Evolutionary conservation across 2,888 invertebrate genomes (phyloP), one percentile per base, ranked within the genome.

Genomic region (Temnothorax ravouxi): DNA sequence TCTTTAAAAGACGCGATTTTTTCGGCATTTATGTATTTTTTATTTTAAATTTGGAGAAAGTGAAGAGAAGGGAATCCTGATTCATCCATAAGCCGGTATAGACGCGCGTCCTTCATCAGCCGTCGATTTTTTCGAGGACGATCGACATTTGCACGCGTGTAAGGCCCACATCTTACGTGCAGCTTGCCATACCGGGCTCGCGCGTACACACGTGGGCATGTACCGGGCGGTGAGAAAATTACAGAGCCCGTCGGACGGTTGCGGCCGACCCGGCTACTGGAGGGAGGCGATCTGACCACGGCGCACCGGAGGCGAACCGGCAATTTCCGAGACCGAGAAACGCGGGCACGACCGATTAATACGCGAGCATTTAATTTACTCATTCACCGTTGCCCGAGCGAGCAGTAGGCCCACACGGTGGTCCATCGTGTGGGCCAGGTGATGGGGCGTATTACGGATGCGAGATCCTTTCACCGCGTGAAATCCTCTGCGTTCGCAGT

Each of bases 221-320:
- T 86, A 88, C 81, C 83, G 91, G 87, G 92, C 94, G 94, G 94
- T 91, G 89, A 92, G 93, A 87, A 94, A 90, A 94, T 94, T 94
- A 94, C 93, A 94, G 93, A 92, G 89, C 84, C 69, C 66, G 84
- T 69, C 66, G 38, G 56, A 38, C 72, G 85, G 81, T 82, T 21
- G 81, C 87, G 84, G 62, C 61, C 34, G 72, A 38, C 76, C 47
- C 44, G 44, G 92, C 92, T 93, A 92, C 92, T 91, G 89, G 86
- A 76, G 87, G 87, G 84, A 84, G 76, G 83, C 54, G 56, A 79
- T 47, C 47, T 38, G 71, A 18, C 64, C 72, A 34, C 59, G 87
- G 86, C 75, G 83, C 75, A 88, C 85, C 74, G 88, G 34, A 86
- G 87, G 86, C 83, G 88, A 90, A 91, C 92, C 92, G 87, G 91